Evolutionary conservation across 2,797 vertebrate genomes (phyloP).

Genomic region (Chelon labrosus): DNA sequence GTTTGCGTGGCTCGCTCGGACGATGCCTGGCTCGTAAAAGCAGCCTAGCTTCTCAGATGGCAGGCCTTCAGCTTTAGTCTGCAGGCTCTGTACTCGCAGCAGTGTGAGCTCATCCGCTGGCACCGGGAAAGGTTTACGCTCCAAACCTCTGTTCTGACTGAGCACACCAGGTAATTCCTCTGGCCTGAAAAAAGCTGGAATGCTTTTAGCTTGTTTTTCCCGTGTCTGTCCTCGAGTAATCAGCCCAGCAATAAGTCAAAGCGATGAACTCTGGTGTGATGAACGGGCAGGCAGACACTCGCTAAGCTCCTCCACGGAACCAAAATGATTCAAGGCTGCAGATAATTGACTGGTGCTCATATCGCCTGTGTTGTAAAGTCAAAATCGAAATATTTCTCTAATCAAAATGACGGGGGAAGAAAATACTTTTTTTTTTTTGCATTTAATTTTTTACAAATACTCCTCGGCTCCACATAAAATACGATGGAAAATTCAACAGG

Average conservation of each 20-base stretch:
- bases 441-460: slow-evolving; percentile 26
- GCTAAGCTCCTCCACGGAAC: slow-evolving; percentile 32
- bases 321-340: slow-evolving; percentile 40
- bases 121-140: slow-evolving; percentile 58
- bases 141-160: slow-evolving; percentile 76
- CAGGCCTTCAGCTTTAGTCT: slow-evolving; percentile 37
- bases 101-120: slow-evolving; percentile 73
- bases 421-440: slow-evolving; percentile 8
- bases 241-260: slow-evolving; percentile 69
- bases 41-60: slow-evolving; percentile 34
- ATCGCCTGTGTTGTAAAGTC: slow-evolving; percentile 29
- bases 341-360: slow-evolving; percentile 30
- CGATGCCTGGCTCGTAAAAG: slow-evolving; percentile 55
- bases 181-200: slow-evolving; percentile 56
- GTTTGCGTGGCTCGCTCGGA: slow-evolving; percentile 61
- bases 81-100: slow-evolving; percentile 61
- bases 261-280: slow-evolving; percentile 49
- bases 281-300: slow-evolving; percentile 26
- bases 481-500: slow-evolving; percentile 35
- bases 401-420: neutral
- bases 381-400: slow-evolving; percentile 22
- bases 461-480: neutral
- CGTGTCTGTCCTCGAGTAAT: slow-evolving; percentile 64
- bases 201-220: slow-evolving; percentile 63
- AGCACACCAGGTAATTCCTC: slow-evolving; percentile 80